Conservation (phyloP, 2,888 invertebrate species). For the Lepas anatifera region DNA sequence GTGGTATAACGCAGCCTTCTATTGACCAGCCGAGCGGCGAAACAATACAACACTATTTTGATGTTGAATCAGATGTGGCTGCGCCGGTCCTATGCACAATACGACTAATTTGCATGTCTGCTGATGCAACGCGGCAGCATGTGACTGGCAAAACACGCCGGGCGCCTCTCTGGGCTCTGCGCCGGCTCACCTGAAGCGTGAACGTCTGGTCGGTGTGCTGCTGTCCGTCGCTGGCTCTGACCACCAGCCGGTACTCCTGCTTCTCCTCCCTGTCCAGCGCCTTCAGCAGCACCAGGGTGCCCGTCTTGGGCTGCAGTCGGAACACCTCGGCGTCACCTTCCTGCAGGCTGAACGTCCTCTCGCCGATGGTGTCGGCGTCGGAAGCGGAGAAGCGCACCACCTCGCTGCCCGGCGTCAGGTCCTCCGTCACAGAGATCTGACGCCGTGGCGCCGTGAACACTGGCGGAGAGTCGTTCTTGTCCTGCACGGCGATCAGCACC, state of each 20-base stretch:
- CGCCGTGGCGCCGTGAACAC: conserved; percentile 47
- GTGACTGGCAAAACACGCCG: too few species aligned
- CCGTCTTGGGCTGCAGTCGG: conserved; percentile 54
- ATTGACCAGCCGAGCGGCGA: too few species aligned
- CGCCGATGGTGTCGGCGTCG: conserved; percentile 67
- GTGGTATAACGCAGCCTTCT: too few species aligned
- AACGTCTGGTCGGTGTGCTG: conserved; percentile 69
- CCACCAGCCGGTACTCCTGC: conserved; percentile 60
- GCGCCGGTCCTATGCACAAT: too few species aligned
- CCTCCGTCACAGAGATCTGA: conserved; percentile 57
- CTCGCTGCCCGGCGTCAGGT: conserved; percentile 64
- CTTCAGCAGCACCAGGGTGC: conserved; percentile 59
- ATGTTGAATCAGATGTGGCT: too few species aligned
- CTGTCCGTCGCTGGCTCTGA: conserved; percentile 78
- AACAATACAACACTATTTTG: too few species aligned
- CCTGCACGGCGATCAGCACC: conserved; percentile 72
- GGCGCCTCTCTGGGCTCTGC: too few species aligned
- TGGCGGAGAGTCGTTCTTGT: conserved; percentile 93
- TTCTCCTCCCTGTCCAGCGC: conserved; percentile 71
- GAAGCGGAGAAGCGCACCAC: conserved; percentile 64
- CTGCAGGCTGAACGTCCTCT: conserved; percentile 58
- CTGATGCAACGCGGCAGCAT: too few species aligned
- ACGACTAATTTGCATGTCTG: too few species aligned
- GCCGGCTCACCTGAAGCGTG: conserved; percentile 29
- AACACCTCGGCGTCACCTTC: conserved; percentile 43